A percentile compares a stretch with the other conserved stretches of the same genome.
phyloP scores from a whole-genome alignment of 2,113 vertebrate genomes.

The Oxyruncus cristatus region DNA sequence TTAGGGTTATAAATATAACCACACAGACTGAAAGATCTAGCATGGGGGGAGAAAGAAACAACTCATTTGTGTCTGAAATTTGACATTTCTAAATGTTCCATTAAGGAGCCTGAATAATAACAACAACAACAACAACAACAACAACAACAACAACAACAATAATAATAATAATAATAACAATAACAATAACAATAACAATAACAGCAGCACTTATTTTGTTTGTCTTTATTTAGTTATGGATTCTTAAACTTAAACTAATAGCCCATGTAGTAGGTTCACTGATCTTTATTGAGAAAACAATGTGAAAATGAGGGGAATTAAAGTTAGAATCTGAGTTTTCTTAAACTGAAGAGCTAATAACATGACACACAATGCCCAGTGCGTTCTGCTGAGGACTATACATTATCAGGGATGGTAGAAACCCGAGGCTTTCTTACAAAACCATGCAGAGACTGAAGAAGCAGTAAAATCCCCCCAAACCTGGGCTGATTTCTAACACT shows the following conservation, averaged over 20 bases:
- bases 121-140: not conserved
- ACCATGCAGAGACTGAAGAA: not conserved
- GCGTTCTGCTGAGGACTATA: not conserved
- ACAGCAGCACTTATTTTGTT: not conserved
- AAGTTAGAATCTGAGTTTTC: not conserved
- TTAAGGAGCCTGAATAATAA: not conserved
- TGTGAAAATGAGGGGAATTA: not conserved
- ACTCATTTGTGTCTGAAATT: not conserved
- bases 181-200: not conserved
- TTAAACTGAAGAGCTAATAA: not conserved
- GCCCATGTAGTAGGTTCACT: not conserved
- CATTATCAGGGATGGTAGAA: not conserved
- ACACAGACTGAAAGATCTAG: not conserved
- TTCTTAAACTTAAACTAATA: not conserved
- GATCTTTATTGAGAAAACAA: not conserved
- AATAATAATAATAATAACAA: not conserved
- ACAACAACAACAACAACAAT: not conserved
- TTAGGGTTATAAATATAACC: no score
- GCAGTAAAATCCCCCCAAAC: not conserved
- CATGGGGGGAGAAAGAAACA: fast-evolving
- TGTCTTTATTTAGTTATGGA: not conserved
- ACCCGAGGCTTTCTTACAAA: not conserved
- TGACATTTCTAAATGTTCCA: not conserved
- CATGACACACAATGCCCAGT: fast-evolving
- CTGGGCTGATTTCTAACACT: fast-evolving